These are phyloP conservation scores for Amblyjoppa proteus DNA, from an alignment of 2,888 invertebrate species.

Conservation along the genomic window DNA sequence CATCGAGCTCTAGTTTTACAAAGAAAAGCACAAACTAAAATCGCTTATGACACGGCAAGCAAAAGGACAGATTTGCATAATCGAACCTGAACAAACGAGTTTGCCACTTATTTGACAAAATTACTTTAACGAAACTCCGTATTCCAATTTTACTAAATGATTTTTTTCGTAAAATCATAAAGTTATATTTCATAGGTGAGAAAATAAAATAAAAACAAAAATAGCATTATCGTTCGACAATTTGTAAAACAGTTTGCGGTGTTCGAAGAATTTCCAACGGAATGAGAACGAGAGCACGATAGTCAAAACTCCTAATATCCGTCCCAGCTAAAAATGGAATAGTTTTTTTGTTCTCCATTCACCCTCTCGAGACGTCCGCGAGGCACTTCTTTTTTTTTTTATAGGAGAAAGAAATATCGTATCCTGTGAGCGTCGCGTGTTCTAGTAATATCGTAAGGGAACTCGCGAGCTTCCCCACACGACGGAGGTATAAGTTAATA, in stretches of 20 bases:
- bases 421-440: slow-evolving; percentile 68
- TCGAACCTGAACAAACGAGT: too few relatives aligned
- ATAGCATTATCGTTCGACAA: neutral
- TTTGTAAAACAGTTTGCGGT: neutral
- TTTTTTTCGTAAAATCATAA: too few relatives aligned
- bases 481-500: slow-evolving; percentile 69
- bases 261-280: slow-evolving; percentile 38
- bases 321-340: slow-evolving; percentile 56
- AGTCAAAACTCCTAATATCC: slow-evolving; percentile 29
- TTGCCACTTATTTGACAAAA: too few relatives aligned
- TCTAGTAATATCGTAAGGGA: slow-evolving; percentile 49
- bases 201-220: neutral
- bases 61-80: too few relatives aligned
- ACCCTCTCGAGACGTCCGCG: slow-evolving; percentile 42
- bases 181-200: neutral
- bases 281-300: neutral
- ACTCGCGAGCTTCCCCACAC: slow-evolving; percentile 41
- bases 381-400: slow-evolving; percentile 60
- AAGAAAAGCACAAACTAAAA: too few relatives aligned
- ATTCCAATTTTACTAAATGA: too few relatives aligned
- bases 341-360: slow-evolving; percentile 31
- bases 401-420: slow-evolving; percentile 73
- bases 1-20: too few relatives aligned
- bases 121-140: too few relatives aligned
- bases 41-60: too few relatives aligned